Evolutionary conservation across 2,113 vertebrate genomes (phyloP).

Genomic region (Lampris incognitus): DNA sequence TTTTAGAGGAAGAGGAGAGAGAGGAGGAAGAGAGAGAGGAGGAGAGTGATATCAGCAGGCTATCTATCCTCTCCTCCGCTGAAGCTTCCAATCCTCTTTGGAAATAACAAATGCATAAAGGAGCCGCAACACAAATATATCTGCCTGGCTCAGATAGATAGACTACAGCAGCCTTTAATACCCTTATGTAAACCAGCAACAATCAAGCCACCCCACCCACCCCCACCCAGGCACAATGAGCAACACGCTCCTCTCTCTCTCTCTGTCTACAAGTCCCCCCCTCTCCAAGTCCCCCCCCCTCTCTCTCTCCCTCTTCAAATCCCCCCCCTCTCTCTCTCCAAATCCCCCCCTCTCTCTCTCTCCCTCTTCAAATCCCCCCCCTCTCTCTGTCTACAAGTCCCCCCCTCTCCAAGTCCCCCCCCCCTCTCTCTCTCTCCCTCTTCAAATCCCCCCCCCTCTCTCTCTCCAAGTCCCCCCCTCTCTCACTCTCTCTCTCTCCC

Average conservation of each 20-base stretch:
- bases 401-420: too few species aligned
- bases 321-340: too few species aligned
- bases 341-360: too few species aligned
- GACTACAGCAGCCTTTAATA: constrained; percentile 80
- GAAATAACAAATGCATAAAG: constrained; percentile 86
- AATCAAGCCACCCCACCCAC: constrained; percentile 81
- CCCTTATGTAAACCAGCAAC: constrained; percentile 84
- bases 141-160: constrained; percentile 83
- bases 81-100: constrained; percentile 84
- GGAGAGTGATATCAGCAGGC: constrained; percentile 79
- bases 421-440: too few species aligned
- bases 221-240: constrained; percentile 81
- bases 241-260: constrained; percentile 73
- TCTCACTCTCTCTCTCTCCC: too few species aligned
- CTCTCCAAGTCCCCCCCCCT: too few species aligned
- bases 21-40: constrained; percentile 52
- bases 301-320: too few species aligned
- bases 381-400: too few species aligned
- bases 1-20: constrained; percentile 64
- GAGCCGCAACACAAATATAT: constrained; percentile 83
- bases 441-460: too few species aligned
- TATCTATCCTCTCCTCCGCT: constrained; percentile 81
- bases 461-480: too few species aligned
- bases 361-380: too few species aligned
- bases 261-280: too few species aligned